Base-by-base conservation (phyloP, 1,140 invertebrate genomes). In the Rhopalosiphum padi region DNA sequence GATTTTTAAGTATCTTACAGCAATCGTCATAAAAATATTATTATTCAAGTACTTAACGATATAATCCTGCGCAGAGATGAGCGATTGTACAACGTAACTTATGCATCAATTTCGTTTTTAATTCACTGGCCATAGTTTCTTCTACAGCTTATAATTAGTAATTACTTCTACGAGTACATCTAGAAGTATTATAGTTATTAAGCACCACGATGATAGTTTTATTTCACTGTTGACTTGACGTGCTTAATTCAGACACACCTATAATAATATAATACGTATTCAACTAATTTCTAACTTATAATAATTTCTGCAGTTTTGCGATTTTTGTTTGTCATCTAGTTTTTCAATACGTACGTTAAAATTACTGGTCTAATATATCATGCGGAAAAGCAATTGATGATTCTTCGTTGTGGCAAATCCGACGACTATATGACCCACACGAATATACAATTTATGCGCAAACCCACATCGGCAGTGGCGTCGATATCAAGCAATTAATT, bases 401-500 rank as follows among this genome's bases (percentile, higher is more conserved):
- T 25, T 83, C 37, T 85, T 85, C 37, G 41, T 41, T 85, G 60
- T 77, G 60, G 30, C n/a, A 77, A n/a, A 30, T 5, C 60, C n/a
- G 30, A 77, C 60, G 60, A 77, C 60, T 77, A 77, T 77, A n/a
- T 77, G 60, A 77, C 30, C n/a, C 23, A 41, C 83, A 4, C 41
- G 41, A 25, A 25, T 85, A 41, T 8, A 11, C 41, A 85, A 85
- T 85, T 25, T 85, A 41, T 85, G 83, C 83, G 37, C 37, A 25
- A 85, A 41, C 41, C 25, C 86, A 41, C 83, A 25, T 23, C 41
- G 7, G 37, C 46, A 46, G 30, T 35, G 48, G n/a, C 87, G 85
- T 87, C 43, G 22, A 89, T 89, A 89, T 53, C 87, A 51, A n/a
- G 30, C 87, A 51, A 89, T 53, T 89, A 89, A 89, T 89, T 89